Evolutionary conservation across 92 coral and sea anemone genomes (phyloP), one percentile per base, ranked within the genome.

Genomic region (Epizoanthus scotinus): DNA sequence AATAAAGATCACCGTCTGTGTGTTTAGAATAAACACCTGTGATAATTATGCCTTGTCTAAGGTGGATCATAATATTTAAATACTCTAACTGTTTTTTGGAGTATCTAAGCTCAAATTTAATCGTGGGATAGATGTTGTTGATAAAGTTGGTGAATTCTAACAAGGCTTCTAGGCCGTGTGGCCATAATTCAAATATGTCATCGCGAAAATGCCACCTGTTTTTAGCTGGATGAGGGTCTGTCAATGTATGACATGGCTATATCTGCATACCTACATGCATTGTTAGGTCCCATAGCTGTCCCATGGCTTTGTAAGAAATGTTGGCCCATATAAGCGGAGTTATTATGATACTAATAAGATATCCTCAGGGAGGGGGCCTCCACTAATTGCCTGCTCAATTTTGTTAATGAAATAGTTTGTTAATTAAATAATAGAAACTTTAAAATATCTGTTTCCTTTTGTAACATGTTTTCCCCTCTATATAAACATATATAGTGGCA

Each of bases 181-280:
- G 25, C 27, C 72, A 67, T n/a, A 67, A n/a, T 29, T 67, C 26
- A 40, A 40, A 40, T 6, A 29, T 17, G 14, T 36, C 50, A 7
- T 67, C 55, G 9, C 55, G 55, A 3, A 70, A 70, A 26, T 60
- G 77, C 77, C 61, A 70, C 61, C 60, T 24, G 24, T 70, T 49
- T 25, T 21, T 70, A 2, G 77, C 60, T 25, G 5, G 22, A 2
- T 40, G 25, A 18, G 77, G 72, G 72, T 27, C 54, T 10, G 14
- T 38, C 72, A 67, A 70, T 52, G 29, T 28, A 63, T 8, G 40
- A 6, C 38, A 27, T 63, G 10, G 40, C 68, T 6, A 63, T 63
- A 13, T 63, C 68, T 2, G 68, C 68, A 21, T 63, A 63, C 25
- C 68, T 63, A 3, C 40, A 63, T 8, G 40, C 68, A 13, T 63